Evolutionary conservation across 2,888 invertebrate species (phyloP).

Genomic region (Automeris io): DNA sequence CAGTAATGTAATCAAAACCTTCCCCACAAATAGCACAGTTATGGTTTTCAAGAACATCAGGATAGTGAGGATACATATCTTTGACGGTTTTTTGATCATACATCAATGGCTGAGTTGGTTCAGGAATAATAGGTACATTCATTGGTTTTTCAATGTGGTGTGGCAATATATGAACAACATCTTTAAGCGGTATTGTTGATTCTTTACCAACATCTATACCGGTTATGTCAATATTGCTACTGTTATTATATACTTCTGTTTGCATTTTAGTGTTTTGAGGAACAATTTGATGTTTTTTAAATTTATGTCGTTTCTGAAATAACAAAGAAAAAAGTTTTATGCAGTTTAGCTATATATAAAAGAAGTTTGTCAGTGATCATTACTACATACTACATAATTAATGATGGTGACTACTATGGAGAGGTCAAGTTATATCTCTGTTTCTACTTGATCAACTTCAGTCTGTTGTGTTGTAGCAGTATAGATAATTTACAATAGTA

Average conservation of each 20-base stretch:
- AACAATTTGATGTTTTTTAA: conserved; percentile 51
- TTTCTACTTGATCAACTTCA: background rate
- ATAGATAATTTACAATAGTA: no score
- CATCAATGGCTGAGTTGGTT: conserved; percentile 23
- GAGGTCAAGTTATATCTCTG: background rate
- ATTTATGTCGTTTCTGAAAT: conserved; percentile 61
- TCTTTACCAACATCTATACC: conserved; percentile 55
- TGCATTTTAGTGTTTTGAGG: conserved; percentile 28
- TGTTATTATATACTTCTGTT: conserved; percentile 38
- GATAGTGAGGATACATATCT: conserved; percentile 36
- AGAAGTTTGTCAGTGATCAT: no score
- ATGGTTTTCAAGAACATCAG: conserved; percentile 28
- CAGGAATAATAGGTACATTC: conserved; percentile 23
- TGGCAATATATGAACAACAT: conserved; percentile 38
- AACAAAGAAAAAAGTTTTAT: background rate
- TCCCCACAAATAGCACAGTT: conserved; percentile 52
- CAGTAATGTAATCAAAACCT: conserved; percentile 45
- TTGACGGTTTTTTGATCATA: conserved; percentile 37
- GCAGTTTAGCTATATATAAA: background rate
- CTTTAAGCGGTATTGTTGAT: conserved; percentile 33
- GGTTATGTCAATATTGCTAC: conserved; percentile 53
- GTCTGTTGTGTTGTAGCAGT: no score
- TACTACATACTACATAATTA: no score
- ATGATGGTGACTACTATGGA: no score
- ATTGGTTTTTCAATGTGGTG: conserved; percentile 37